Evolutionary conservation across 2,113 vertebrate genomes (phyloP).

Genomic region (Mirounga angustirostris): DNA sequence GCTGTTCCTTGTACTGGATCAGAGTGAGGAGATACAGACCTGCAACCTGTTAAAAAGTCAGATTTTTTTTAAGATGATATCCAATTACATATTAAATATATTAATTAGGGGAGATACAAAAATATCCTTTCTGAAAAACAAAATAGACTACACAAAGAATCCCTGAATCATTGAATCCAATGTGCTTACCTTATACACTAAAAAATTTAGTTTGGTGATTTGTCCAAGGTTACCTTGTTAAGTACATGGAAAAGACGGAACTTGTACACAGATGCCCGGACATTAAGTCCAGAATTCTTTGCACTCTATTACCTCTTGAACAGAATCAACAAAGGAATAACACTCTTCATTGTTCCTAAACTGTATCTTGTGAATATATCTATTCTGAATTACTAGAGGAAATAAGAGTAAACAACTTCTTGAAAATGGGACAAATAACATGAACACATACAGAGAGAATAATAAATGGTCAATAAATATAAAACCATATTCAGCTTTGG

Average conservation of each 20-base stretch:
- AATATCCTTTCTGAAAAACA: slow-evolving; percentile 56
- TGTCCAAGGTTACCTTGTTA: background rate
- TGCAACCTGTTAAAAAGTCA: slow-evolving; percentile 31
- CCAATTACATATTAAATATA: slow-evolving; percentile 26
- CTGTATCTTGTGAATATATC: background rate
- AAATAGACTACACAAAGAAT: slow-evolving; percentile 47
- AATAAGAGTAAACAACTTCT: slow-evolving; percentile 23
- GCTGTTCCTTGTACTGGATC: background rate
- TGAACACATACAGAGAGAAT: background rate
- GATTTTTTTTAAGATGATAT: background rate
- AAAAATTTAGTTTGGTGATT: slow-evolving; percentile 2
- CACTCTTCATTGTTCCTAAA: slow-evolving; percentile 3
- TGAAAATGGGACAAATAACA: slow-evolving; percentile 26
- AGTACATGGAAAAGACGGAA: background rate
- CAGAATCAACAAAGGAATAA: background rate
- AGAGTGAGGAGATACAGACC: background rate
- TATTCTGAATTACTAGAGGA: slow-evolving; percentile 46
- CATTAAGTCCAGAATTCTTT: background rate
- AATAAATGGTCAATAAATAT: background rate
- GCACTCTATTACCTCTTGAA: background rate
- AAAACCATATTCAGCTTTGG: slow-evolving; percentile 38
- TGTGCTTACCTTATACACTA: slow-evolving; percentile 25
- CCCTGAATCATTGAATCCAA: slow-evolving; percentile 45
- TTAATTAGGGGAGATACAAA: background rate
- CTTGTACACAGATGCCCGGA: background rate